Conservation (phyloP, 2,888 invertebrate genomes). For the Amphipyra berbera region DNA sequence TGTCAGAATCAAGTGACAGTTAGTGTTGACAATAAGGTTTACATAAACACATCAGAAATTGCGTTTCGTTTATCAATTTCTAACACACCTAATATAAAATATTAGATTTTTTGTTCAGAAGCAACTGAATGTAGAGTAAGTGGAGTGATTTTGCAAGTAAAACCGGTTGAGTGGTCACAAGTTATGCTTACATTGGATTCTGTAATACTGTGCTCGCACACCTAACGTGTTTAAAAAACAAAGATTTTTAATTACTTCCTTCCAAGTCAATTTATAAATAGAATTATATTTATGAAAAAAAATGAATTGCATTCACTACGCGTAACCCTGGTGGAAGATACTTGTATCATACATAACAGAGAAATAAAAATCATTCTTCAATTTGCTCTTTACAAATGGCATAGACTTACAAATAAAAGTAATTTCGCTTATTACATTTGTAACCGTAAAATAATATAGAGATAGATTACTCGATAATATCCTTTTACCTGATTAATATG, state of each 20-base stretch:
- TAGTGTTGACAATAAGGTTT: no score
- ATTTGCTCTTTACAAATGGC: slow-evolving; percentile 17
- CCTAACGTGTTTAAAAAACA: no score
- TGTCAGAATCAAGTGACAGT: no score
- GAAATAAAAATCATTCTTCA: slow-evolving; percentile 1
- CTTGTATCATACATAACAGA: no score
- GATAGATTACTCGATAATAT: slow-evolving; percentile 50
- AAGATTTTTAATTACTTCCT: no score
- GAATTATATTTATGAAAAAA: no score
- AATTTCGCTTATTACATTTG: slow-evolving; percentile 6
- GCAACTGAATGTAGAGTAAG: neutral
- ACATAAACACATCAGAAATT: no score
- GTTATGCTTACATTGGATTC: slow-evolving; percentile 23
- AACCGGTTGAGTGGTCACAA: slow-evolving; percentile 34
- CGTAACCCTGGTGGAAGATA: neutral
- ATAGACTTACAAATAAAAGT: slow-evolving; percentile 39
- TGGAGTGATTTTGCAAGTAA: slow-evolving; percentile 21
- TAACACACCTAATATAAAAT: no score
- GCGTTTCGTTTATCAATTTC: no score
- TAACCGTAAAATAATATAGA: slow-evolving; percentile 30
- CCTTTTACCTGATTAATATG: slow-evolving; percentile 46
- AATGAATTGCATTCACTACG: neutral
- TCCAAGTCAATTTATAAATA: no score
- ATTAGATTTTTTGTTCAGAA: no score
- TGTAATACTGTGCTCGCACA: no score